Evolutionary conservation across 1,140 invertebrate species (phyloP), one percentile per base, ranked within the genome.

Genomic region (Planococcus citri): DNA sequence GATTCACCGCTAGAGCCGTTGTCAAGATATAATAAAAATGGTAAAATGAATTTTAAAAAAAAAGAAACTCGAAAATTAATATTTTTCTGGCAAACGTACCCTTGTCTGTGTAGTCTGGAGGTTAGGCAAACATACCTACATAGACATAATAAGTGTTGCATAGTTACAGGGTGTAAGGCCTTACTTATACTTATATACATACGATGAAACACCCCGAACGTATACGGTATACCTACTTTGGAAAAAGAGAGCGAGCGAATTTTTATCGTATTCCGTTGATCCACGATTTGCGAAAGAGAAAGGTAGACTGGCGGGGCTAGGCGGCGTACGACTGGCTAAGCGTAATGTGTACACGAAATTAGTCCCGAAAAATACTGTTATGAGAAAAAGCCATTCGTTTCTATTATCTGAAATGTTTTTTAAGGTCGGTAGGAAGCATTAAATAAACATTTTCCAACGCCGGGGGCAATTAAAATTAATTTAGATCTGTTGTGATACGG

Each of bases 351-450:
- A 51, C 41, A 51, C 41, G 41, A 64, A 64, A 64, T 24, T 64
- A 64, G 60, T 20, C 21, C 10, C 25, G 60, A 64, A 64, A 64
- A 64, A 64, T 64, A 25, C 60, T 64, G 60, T 64, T 64, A 64
- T 64, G 60, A 64, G 60, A 64, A 64, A 64, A 64, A 64, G 60
- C 25, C 60, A 64, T 64, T 64, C 60, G 60, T 64, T 64, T 64
- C 60, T 27, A 64, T 64, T 64, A 64, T 64, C 60, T 64, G 60
- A 24, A 27, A 64, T 64, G 60, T 64, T 64, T 64, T 64, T 64
- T 64, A 64, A 64, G 60, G 60, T 64, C 60, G 60, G 60, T 64
- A 64, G 60, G 60, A 64, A 64, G 60, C 60, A 64, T 64, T 64
- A 64, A 64, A 64, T 64, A 64, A 64, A 64, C 60, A 64, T 64